Base-by-base conservation (phyloP, 2,797 vertebrate species). In the Hylomyscus alleni region DNA sequence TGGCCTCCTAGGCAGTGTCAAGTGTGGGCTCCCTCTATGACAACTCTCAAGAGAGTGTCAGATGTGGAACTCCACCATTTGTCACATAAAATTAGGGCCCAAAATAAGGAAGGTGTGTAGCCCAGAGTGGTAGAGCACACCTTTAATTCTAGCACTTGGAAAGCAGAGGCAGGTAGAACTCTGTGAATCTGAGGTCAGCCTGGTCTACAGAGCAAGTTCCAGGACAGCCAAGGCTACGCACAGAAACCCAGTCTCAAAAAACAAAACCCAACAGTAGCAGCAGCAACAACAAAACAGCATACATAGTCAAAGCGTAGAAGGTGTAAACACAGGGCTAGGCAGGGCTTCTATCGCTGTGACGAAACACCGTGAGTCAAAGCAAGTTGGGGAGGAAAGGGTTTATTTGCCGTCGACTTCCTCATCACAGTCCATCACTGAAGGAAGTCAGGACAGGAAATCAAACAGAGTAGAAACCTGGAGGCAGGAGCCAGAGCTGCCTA, bases 51-150 rank as follows among this genome's bases (percentile, higher is more conserved):
- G 26, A 81, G 20, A 11, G 6, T 47, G 9, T 67, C 37, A 15
- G 1, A 14, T 47, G 31, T 81, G 12, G 14, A 54, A 78, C 80
- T 40, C 26, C 44, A 73, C 2, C 7, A 22, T 77, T 72, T 2
- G 9, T 44, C 26, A 73, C 67, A 60, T 20, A 19, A 75, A 87
- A 72, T 82, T 50, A 47, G 40, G 60, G 26, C 37, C 87, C 47
- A 82, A 77, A 90, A 67, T 67, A 56, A 50, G 34, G 26, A 19
- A 31, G 9, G 4, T 50, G 4, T 50, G 8, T 69, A 47, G 58
- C 22, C 54, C 2, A n/a, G 22, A 3, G 7, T 37, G n/a, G 6
- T 26, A 34, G 54, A 2, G 1, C 22, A 58, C 1, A 1, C 6
- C 54, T 37, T 81, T 58, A 82, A 37, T 56, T 19, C 52, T 19